phyloP scores from a whole-genome alignment of 2,797 vertebrate genomes.

The Anniella stebbinsi region DNA sequence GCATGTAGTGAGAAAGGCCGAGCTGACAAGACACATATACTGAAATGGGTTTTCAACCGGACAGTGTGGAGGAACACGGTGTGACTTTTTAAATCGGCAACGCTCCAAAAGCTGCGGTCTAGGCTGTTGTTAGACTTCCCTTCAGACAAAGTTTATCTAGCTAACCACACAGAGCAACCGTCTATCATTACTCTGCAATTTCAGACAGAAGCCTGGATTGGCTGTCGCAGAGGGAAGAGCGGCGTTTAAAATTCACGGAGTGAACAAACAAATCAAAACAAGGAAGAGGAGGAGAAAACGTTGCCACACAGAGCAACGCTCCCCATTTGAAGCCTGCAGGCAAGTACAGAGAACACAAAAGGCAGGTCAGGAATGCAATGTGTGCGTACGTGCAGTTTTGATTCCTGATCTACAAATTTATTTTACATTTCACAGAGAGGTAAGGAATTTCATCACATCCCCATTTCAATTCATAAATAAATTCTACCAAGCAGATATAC shows the following conservation, averaged over 20 bases:
- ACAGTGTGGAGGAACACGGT: rapidly evolving
- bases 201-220: slow-evolving; percentile 21
- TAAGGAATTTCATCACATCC: neutral
- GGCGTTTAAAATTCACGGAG: slow-evolving; percentile 40
- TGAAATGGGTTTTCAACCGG: rapidly evolving
- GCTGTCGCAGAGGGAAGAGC: neutral
- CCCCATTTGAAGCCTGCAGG: neutral
- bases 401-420: neutral
- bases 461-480: too few relatives aligned
- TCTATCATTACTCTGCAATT: slow-evolving; percentile 44
- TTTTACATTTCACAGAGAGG: neutral
- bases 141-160: slow-evolving; percentile 39
- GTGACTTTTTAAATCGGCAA: slow-evolving; percentile 15
- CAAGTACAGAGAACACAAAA: neutral
- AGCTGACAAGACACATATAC: neutral
- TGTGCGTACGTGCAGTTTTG: neutral
- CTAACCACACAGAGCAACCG: slow-evolving; percentile 52
- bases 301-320: neutral
- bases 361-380: slow-evolving; percentile 5
- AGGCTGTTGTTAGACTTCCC: neutral
- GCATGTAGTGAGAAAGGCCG: neutral
- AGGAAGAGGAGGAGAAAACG: neutral
- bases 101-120: slow-evolving; percentile 41
- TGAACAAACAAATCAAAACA: neutral
- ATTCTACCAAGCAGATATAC: neutral